Conservation (phyloP, 1,140 invertebrate species). For the Amphibalanus amphitrite region DNA sequence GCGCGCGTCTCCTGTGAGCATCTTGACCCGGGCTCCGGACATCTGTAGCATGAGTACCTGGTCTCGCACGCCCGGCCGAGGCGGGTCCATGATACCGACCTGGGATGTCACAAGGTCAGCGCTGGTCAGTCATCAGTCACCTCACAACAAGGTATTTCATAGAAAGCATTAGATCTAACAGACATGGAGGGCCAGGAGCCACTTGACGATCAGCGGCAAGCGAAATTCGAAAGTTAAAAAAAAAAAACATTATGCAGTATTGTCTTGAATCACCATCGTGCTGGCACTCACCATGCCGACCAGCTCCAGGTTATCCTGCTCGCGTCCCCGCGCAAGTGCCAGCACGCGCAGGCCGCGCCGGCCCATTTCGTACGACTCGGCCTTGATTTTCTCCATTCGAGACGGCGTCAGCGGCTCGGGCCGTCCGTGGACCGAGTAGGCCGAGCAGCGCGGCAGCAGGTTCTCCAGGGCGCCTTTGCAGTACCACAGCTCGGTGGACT, state of each 20-base stretch:
- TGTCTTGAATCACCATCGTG: too few relatives aligned
- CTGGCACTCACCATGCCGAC: constrained; percentile 9
- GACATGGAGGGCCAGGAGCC: too few relatives aligned
- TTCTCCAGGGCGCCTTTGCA: constrained; percentile 82
- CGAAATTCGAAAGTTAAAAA: too few relatives aligned
- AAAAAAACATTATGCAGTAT: too few relatives aligned
- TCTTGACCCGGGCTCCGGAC: constrained; percentile 82
- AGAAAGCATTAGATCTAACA: too few relatives aligned
- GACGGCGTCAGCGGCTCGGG: constrained; percentile 52
- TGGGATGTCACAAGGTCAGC: constrained; percentile 26
- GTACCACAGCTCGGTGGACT: constrained; percentile 16
- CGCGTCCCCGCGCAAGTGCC: constrained; percentile 12
- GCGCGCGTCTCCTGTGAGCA: constrained; percentile 92
- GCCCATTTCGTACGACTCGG: constrained; percentile 33
- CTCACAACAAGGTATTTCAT: too few relatives aligned
- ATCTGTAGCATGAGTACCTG: constrained; percentile 64
- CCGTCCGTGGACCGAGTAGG: constrained; percentile 54
- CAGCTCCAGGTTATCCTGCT: constrained; percentile 4
- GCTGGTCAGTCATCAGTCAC: too few relatives aligned
- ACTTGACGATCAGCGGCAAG: too few relatives aligned
- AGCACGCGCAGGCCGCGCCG: constrained; percentile 28
- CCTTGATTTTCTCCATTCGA: constrained; percentile 59
- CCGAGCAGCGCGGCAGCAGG: constrained; percentile 68
- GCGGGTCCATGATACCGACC: constrained; percentile 93
- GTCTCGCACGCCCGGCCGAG: constrained; percentile 58